Conservation (phyloP, 2,888 invertebrate genomes). For the Dendrolimus houi region DNA sequence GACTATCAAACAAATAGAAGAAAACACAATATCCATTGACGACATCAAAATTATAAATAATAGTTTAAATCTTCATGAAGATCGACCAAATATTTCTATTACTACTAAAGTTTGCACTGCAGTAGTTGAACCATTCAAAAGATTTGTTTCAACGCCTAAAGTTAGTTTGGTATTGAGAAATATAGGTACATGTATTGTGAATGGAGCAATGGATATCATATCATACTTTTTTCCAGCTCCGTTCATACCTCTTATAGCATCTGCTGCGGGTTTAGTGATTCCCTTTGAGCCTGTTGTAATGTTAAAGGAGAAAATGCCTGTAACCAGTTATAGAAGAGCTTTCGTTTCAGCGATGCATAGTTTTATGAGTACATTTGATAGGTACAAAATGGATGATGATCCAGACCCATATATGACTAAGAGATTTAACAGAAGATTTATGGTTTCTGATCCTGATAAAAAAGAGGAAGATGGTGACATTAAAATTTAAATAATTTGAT, state of each 20-base stretch:
- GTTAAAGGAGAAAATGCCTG: slow-evolving; percentile 53
- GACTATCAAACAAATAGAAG: slow-evolving; percentile 1
- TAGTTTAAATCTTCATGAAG: not conserved
- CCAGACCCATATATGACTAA: slow-evolving; percentile 60
- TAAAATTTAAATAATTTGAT: not conserved
- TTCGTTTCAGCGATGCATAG: slow-evolving; percentile 47
- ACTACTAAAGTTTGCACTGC: slow-evolving; percentile 24
- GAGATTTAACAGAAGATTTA: slow-evolving; percentile 53
- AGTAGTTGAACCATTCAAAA: slow-evolving; percentile 28
- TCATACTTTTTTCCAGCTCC: slow-evolving; percentile 55
- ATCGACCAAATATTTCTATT: slow-evolving; percentile 1
- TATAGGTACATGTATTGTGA: slow-evolving; percentile 56
- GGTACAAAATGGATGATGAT: slow-evolving; percentile 39
- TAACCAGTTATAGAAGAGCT: slow-evolving; percentile 57
- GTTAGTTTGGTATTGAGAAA: slow-evolving; percentile 44
- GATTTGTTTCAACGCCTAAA: slow-evolving; percentile 36
- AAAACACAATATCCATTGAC: slow-evolving; percentile 3
- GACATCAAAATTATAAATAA: slow-evolving; percentile 2
- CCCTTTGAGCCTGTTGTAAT: slow-evolving; percentile 62
- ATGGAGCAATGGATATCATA: slow-evolving; percentile 58
- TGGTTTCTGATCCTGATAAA: slow-evolving; percentile 16
- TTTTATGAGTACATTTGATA: slow-evolving; percentile 54
- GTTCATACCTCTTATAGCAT: slow-evolving; percentile 54
- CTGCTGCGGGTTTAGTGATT: slow-evolving; percentile 56
- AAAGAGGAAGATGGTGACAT: not conserved